Evolutionary conservation across 2,888 invertebrate genomes (phyloP).

Genomic region (Rhamnusium bicolor): DNA sequence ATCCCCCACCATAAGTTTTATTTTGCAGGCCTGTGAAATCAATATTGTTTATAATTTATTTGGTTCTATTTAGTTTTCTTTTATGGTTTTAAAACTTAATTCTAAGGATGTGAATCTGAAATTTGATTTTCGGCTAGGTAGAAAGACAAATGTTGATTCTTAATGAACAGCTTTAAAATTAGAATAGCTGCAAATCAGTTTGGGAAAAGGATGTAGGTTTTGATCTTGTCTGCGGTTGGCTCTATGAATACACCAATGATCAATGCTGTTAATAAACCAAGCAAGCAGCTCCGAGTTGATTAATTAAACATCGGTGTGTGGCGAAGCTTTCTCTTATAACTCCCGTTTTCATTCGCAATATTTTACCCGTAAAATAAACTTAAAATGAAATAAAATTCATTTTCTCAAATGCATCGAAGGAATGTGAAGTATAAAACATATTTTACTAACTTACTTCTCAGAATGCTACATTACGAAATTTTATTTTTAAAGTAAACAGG

Average conservation of each 20-base stretch:
- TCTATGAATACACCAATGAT: slow-evolving; percentile 70
- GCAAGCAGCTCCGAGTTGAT: slow-evolving; percentile 69
- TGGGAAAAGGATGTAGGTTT: slow-evolving; percentile 63
- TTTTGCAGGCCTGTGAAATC: too few species aligned
- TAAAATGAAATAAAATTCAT: neutral
- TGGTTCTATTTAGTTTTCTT: too few species aligned
- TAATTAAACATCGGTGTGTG: slow-evolving; percentile 71
- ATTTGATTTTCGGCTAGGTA: neutral
- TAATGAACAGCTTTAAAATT: slow-evolving; percentile 47
- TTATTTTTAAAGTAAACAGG: too few species aligned
- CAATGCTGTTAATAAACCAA: slow-evolving; percentile 70
- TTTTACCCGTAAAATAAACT: slow-evolving; percentile 31
- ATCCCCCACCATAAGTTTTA: too few species aligned
- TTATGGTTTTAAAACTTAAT: too few species aligned
- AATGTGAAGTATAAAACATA: too few species aligned
- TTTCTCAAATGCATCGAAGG: neutral
- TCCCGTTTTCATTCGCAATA: slow-evolving; percentile 43
- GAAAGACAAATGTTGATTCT: neutral
- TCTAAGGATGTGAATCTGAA: too few species aligned
- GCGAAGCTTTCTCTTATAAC: slow-evolving; percentile 63
- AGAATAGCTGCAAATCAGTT: slow-evolving; percentile 51
- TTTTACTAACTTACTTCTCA: too few species aligned
- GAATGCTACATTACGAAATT: too few species aligned
- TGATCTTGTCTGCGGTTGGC: slow-evolving; percentile 69
- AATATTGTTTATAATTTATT: too few species aligned